These are phyloP conservation scores for Drosophila nigrodunni DNA, from an alignment of 1,140 invertebrate genomes.

Conservation along the genomic window DNA sequence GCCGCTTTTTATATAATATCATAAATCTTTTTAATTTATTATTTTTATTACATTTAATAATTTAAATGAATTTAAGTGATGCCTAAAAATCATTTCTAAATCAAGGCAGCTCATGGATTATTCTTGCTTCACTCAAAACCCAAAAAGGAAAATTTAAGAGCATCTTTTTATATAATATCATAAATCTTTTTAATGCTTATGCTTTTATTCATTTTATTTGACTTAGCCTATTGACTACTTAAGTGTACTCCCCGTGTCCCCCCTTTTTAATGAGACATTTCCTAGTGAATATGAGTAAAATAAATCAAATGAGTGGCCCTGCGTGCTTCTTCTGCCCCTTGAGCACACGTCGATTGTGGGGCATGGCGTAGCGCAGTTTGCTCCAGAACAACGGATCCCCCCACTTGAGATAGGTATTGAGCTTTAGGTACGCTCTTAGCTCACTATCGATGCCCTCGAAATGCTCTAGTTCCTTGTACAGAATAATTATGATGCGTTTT, in stretches of 20 bases:
- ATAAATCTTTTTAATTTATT: no score
- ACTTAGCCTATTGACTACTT: not conserved
- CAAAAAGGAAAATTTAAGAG: no score
- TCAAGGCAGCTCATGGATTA: no score
- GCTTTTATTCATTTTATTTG: not conserved
- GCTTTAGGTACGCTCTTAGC: slow-evolving; percentile 90
- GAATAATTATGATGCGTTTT: slow-evolving; percentile 91
- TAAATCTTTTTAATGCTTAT: no score
- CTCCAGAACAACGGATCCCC: slow-evolving; percentile 94
- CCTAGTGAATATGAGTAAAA: slow-evolving; percentile 18
- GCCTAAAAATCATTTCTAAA: no score
- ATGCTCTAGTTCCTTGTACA: slow-evolving; percentile 90
- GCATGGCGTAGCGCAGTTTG: slow-evolving; percentile 91
- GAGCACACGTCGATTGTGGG: slow-evolving; percentile 71
- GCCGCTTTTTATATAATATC: no score
- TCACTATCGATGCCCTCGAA: slow-evolving; percentile 89
- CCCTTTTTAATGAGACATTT: not conserved
- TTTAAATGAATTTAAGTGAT: no score
- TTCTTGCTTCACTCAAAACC: no score
- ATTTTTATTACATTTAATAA: no score
- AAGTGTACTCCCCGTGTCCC: not conserved
- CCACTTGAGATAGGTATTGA: slow-evolving; percentile 94
- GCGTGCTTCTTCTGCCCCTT: slow-evolving; percentile 77
- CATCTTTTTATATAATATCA: no score
- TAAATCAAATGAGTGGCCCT: slow-evolving; percentile 57